These are phyloP conservation scores for Spodoptera picta DNA, from an alignment of 2,888 invertebrate species.

Conservation along the genomic window DNA sequence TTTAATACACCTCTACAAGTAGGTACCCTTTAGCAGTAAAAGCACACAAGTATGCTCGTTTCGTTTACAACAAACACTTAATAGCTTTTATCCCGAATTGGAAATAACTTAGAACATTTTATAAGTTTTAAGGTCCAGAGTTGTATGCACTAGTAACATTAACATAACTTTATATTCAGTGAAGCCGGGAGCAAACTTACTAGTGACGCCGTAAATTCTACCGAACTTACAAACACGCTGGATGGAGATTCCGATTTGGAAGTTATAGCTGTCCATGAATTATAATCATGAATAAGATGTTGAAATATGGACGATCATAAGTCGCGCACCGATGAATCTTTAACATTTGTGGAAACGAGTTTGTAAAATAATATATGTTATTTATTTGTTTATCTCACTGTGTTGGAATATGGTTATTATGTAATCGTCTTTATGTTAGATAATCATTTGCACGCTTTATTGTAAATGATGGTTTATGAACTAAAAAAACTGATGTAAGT, in stretches of 20 bases:
- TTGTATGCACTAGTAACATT: constrained; percentile 79
- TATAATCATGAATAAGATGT: constrained; percentile 64
- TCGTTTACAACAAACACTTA: constrained; percentile 48
- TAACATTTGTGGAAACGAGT: constrained; percentile 5
- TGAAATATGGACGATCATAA: constrained; percentile 58
- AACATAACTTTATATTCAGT: constrained; percentile 87
- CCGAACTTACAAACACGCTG: constrained; percentile 82
- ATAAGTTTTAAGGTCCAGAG: constrained; percentile 81
- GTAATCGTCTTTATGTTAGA: no score
- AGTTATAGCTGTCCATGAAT: constrained; percentile 80
- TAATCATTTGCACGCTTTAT: no score
- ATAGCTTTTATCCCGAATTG: constrained; percentile 69
- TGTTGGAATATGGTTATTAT: no score
- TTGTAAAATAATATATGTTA: not conserved
- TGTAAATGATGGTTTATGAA: no score
- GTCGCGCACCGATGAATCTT: constrained; percentile 26
- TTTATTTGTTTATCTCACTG: no score
- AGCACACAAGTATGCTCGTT: constrained; percentile 17
- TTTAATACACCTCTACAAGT: constrained; percentile 15
- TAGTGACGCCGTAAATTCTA: constrained; percentile 84
- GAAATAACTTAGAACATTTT: constrained; percentile 78
- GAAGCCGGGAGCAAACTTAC: constrained; percentile 78
- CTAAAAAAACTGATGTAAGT: no score
- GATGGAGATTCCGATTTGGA: constrained; percentile 80
- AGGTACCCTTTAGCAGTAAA: constrained; percentile 24